Evolutionary conservation across 2,113 vertebrate species (phyloP), one percentile per base, ranked within the genome.

Genomic region (Ceyx melanurus): DNA sequence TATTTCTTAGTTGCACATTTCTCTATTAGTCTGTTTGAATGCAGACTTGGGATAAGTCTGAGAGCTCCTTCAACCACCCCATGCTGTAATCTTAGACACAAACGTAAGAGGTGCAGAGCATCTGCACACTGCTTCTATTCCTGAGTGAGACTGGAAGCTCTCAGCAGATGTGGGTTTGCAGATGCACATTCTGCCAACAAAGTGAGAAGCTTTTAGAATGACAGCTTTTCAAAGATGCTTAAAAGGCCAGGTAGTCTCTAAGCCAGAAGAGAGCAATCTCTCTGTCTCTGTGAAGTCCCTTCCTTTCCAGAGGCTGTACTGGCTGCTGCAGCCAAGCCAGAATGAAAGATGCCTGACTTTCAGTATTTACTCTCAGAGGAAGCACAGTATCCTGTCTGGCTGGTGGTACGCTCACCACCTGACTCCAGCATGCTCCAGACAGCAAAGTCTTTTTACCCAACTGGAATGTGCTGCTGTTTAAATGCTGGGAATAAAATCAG

Each of bases 331-430:
- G 79, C 88, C 90, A 91, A 93, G 95, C 66, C 88, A 93, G 86
- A 86, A n/a, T 45, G 92, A 96, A 89, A 84, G 96, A 95, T 95
- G 92, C 92, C 87, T 92, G 86, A 57, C 86, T 93, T 23, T 87
- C 16, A 78, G 90, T 82, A 73, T 95, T 98, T 97, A 96, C 97
- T 97, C 96, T 96, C 81, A 93, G 96, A 98, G 98, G 98, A 98
- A 98, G 98, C 97, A 53, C 97, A 97, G 97, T 95, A 98, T 98
- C 98, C 98, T 98, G 98, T 97, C 97, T 98, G 98, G 97, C 96
- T 96, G 92, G 88, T 79, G 97, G 96, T 92, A 93, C 96, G 97
- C 88, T 92, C 94, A 92, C 95, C 92, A 93, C 90, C 92, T 89
- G 93, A 96, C 97, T 98, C 97, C 92, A 97, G 98, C 98, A 97